Evolutionary conservation across 2,113 vertebrate species (phyloP).

Genomic region (Lampris incognitus): DNA sequence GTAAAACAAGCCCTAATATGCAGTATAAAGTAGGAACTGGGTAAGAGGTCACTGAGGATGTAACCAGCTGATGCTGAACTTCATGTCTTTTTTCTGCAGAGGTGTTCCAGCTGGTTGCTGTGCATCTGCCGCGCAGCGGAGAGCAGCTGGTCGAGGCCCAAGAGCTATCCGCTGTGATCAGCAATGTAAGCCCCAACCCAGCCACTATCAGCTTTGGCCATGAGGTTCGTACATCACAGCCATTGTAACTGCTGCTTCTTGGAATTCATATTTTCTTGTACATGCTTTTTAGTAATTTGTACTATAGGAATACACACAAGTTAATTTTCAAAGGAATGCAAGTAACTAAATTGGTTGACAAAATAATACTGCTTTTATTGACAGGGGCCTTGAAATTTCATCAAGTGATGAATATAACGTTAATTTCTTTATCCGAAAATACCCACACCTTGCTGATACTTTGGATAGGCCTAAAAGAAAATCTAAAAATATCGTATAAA

Average conservation of each 20-base stretch:
- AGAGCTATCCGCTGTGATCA: constrained; percentile 84
- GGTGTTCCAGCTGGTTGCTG: constrained; percentile 86
- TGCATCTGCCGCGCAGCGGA: constrained; percentile 84
- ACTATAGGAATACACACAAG: too few relatives aligned
- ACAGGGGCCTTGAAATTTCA: too few relatives aligned
- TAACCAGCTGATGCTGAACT: constrained; percentile 20
- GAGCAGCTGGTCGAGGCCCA: constrained; percentile 84
- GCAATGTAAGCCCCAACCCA: constrained; percentile 79
- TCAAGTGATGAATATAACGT: too few relatives aligned
- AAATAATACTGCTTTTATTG: too few relatives aligned
- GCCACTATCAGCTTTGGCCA: constrained; percentile 84
- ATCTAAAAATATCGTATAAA: background rate
- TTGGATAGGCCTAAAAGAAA: background rate
- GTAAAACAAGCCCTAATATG: background rate
- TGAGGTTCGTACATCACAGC: constrained; percentile 79
- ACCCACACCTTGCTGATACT: too few relatives aligned
- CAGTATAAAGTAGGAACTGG: constrained; percentile 12
- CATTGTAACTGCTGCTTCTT: background rate
- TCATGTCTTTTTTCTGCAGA: constrained; percentile 72
- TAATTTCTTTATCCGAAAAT: too few relatives aligned
- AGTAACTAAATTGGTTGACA: too few relatives aligned
- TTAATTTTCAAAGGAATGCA: too few relatives aligned
- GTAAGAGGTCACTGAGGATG: constrained; percentile 37
- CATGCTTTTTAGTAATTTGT: too few relatives aligned
- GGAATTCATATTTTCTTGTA: too few relatives aligned